phyloP scores from a whole-genome alignment of 2,797 vertebrate genomes.

The Danio tinwini region DNA sequence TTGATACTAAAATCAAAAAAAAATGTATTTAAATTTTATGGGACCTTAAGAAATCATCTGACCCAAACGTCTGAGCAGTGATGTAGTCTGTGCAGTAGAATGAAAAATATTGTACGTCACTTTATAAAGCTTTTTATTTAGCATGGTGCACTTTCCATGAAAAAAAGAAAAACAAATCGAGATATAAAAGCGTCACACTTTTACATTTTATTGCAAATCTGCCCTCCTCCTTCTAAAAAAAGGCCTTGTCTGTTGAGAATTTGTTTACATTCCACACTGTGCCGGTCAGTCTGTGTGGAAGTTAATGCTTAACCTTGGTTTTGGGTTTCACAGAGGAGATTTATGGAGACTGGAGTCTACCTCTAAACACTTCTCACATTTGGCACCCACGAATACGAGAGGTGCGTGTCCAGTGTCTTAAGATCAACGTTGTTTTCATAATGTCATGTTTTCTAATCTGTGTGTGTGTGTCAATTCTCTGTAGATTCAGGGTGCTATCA shows the following conservation, averaged over 20 bases:
- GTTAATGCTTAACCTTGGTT: slow-evolving; percentile 29
- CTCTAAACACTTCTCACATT: slow-evolving; percentile 88
- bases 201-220: neutral
- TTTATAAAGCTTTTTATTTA: neutral
- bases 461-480: slow-evolving; percentile 25
- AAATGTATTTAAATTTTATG: no score
- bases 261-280: slow-evolving; percentile 12
- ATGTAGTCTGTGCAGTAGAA: neutral
- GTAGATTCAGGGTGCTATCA: slow-evolving; percentile 94
- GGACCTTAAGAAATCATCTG: no score
- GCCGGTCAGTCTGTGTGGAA: slow-evolving; percentile 1
- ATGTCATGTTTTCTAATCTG: neutral
- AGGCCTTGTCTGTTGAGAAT: slow-evolving; percentile 5
- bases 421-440: neutral
- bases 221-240: neutral
- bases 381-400: slow-evolving; percentile 96
- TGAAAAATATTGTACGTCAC: neutral
- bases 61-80: no score
- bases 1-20: no score
- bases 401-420: slow-evolving; percentile 69
- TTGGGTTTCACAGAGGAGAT: slow-evolving; percentile 82
- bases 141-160: neutral
- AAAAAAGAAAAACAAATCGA: neutral
- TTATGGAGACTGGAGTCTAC: slow-evolving; percentile 90
- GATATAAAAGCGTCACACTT: neutral